These are phyloP conservation scores for Strigamia transsilvanica DNA, from an alignment of 2,888 invertebrate species.

Conservation along the genomic window DNA sequence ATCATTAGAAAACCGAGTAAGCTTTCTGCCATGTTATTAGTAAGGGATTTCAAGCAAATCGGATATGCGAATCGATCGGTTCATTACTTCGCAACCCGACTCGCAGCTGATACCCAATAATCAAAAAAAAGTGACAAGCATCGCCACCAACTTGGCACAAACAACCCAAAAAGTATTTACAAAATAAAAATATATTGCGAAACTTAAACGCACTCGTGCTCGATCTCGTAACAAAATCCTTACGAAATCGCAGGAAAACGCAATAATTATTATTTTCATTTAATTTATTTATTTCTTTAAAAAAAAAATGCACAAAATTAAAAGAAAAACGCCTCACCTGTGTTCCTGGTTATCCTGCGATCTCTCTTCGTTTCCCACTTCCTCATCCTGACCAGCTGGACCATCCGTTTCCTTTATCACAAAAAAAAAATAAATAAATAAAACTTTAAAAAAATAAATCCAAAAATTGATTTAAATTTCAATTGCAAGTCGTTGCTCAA, in stretches of 20 bases:
- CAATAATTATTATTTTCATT: too few species aligned
- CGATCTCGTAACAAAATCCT: too few species aligned
- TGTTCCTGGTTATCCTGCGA: constrained; percentile 52
- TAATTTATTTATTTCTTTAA: too few species aligned
- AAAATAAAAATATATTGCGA: too few species aligned
- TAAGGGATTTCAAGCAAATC: background rate
- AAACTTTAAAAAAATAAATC: background rate
- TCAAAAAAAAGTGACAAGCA: too few species aligned
- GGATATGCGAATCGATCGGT: background rate
- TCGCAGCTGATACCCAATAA: too few species aligned
- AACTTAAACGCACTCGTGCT: too few species aligned
- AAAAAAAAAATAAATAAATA: constrained; percentile 26
- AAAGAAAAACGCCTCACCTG: constrained; percentile 14
- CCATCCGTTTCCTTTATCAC: constrained; percentile 56
- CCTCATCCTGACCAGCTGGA: constrained; percentile 55
- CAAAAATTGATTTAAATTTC: background rate
- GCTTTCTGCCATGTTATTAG: background rate
- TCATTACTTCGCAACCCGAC: too few species aligned
- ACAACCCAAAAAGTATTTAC: too few species aligned
- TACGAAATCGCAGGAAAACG: background rate
- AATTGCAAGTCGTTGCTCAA: too few species aligned
- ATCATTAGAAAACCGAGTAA: background rate
- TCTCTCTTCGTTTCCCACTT: constrained; percentile 55
- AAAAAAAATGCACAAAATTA: background rate
- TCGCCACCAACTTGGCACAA: too few species aligned